Conservation (phyloP, 2,797 vertebrate species). For the Microtus agrestis region DNA sequence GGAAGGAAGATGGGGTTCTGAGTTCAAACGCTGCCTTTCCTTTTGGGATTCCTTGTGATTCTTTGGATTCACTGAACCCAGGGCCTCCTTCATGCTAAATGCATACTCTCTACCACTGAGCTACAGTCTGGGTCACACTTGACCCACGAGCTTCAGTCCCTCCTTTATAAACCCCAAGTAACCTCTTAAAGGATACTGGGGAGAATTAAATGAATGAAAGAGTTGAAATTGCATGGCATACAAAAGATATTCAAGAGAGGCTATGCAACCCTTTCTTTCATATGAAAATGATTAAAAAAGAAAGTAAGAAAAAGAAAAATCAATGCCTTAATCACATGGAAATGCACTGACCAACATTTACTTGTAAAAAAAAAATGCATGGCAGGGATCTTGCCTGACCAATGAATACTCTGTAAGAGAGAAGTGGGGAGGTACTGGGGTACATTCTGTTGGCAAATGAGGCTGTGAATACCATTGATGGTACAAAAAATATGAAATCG, state of each 20-base stretch:
- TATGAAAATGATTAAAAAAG: not conserved
- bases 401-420: not conserved
- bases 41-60: not conserved
- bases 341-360: not conserved
- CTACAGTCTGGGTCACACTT: not conserved
- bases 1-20: not conserved
- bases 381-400: not conserved
- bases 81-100: not conserved
- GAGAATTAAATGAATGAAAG: constrained; percentile 28
- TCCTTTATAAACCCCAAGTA: not conserved
- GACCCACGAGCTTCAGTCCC: not conserved
- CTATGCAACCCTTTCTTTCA: not conserved
- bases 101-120: not conserved
- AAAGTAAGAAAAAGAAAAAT: not conserved
- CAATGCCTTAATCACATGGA: not conserved
- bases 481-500: not conserved
- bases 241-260: not conserved
- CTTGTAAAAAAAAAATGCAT: not conserved
- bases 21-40: not conserved
- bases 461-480: not conserved
- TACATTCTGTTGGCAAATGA: not conserved
- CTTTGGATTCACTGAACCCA: not conserved
- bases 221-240: not conserved
- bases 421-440: not conserved
- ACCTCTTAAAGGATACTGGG: not conserved